phyloP scores from a whole-genome alignment of 1,140 invertebrate genomes.

The Saccostrea glomerata region DNA sequence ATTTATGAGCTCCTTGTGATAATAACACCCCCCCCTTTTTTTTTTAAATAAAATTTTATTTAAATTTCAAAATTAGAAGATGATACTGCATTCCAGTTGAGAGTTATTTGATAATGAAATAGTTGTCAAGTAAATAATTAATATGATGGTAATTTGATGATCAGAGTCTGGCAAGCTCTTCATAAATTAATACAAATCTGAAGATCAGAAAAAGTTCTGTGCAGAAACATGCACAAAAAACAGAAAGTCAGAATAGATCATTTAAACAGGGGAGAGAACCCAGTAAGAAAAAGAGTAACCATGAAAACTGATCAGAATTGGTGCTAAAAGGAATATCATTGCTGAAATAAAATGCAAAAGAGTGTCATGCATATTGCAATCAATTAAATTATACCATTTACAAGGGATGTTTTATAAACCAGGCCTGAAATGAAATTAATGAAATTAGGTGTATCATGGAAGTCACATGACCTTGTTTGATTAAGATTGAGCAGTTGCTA shows the following conservation, averaged over 20 bases:
- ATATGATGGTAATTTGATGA: background rate
- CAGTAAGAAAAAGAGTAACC: background rate
- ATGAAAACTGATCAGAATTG: background rate
- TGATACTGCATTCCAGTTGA: too few relatives aligned
- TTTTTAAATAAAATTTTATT: too few relatives aligned
- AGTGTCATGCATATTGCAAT: background rate
- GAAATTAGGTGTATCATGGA: background rate
- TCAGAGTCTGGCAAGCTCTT: background rate
- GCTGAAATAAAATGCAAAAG: background rate
- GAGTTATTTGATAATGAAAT: too few relatives aligned
- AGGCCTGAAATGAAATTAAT: conserved; percentile 22
- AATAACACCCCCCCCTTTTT: too few relatives aligned
- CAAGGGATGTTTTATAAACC: background rate
- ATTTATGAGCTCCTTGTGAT: too few relatives aligned
- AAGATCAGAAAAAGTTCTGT: background rate
- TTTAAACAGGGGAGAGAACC: background rate
- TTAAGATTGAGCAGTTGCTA: background rate
- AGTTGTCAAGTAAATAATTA: background rate
- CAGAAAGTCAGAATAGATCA: background rate
- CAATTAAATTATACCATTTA: conserved; percentile 12
- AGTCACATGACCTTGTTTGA: background rate
- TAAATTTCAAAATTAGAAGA: too few relatives aligned
- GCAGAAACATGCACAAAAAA: background rate
- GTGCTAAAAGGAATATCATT: conserved; percentile 19
- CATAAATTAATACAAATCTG: background rate